Percentiles rank a stretch among this genome's conserved stretches.
phyloP scores from a whole-genome alignment of 2,113 vertebrate species.

The Lontra canadensis region DNA sequence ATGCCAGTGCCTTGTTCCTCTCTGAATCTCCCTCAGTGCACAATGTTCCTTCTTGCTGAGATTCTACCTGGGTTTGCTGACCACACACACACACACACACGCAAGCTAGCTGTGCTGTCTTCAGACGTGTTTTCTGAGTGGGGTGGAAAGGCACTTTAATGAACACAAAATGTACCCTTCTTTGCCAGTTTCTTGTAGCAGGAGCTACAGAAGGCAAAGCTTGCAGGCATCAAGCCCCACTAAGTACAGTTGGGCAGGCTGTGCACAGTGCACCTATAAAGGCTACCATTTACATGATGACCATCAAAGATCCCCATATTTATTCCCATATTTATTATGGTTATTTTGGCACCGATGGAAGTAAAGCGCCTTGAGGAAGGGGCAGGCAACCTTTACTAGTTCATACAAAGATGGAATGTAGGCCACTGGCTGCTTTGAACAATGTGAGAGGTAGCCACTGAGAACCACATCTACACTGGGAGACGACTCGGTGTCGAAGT shows the following conservation, averaged over 20 bases:
- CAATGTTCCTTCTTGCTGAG: rapidly evolving
- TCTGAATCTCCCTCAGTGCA: neutral
- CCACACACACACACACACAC: neutral
- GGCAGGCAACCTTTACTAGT: neutral
- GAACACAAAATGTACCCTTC: neutral
- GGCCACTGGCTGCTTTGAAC: neutral
- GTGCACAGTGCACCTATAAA: rapidly evolving
- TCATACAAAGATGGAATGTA: neutral
- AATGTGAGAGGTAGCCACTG: rapidly evolving
- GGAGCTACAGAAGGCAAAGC: neutral
- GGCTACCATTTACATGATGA: rapidly evolving
- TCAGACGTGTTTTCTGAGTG: neutral
- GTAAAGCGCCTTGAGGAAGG: neutral
- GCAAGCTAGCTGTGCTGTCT: rapidly evolving
- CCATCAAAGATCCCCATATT: rapidly evolving
- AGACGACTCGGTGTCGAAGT: rapidly evolving
- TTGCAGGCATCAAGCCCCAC: neutral
- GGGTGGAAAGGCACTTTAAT: neutral
- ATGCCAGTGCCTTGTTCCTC: rapidly evolving
- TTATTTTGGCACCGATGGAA: neutral
- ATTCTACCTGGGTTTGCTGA: neutral
- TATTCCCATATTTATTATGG: rapidly evolving
- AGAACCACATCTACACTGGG: rapidly evolving
- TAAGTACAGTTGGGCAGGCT: neutral
- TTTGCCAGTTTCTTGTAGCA: neutral